Percentiles rank a stretch among this genome's conserved stretches.
phyloP scores from a whole-genome alignment of 2,888 invertebrate genomes.

The Agriopis aurantiaria region DNA sequence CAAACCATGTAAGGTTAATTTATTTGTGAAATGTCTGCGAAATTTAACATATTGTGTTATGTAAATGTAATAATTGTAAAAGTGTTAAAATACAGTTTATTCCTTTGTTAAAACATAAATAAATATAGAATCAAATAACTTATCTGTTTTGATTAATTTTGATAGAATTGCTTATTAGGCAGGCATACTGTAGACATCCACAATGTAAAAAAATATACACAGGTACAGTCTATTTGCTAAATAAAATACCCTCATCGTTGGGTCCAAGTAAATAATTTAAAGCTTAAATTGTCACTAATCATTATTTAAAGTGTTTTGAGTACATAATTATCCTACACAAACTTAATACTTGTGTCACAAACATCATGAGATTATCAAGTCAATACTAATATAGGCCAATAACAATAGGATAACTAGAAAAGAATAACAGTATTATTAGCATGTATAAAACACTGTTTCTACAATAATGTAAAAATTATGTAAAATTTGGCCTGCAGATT shows the following conservation, averaged over 20 bases:
- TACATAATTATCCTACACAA: constrained; percentile 12
- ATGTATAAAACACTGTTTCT: no score
- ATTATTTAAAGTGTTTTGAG: constrained; percentile 3
- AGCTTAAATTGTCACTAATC: constrained; percentile 32
- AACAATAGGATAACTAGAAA: no score
- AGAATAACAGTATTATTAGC: not conserved
- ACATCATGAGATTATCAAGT: constrained; percentile 5
- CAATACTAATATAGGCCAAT: constrained; percentile 12
- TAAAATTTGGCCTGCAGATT: no score
- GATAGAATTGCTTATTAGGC: not conserved
- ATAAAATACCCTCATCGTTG: constrained; percentile 11
- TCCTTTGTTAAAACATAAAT: constrained; percentile 12
- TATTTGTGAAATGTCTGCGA: constrained; percentile 16
- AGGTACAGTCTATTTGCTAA: constrained; percentile 16
- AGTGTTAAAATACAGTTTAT: constrained; percentile 2
- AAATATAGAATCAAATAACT: not conserved
- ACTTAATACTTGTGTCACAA: constrained; percentile 21
- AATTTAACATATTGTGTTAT: not conserved
- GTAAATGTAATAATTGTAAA: constrained; percentile 2
- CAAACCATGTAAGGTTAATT: constrained; percentile 8
- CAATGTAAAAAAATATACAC: not conserved
- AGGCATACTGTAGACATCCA: not conserved
- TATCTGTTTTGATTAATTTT: constrained; percentile 2
- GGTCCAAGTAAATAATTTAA: constrained; percentile 31
- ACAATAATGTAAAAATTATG: no score